Conservation (phyloP, 2,888 invertebrate species). For the Polydrusus cervinus region DNA sequence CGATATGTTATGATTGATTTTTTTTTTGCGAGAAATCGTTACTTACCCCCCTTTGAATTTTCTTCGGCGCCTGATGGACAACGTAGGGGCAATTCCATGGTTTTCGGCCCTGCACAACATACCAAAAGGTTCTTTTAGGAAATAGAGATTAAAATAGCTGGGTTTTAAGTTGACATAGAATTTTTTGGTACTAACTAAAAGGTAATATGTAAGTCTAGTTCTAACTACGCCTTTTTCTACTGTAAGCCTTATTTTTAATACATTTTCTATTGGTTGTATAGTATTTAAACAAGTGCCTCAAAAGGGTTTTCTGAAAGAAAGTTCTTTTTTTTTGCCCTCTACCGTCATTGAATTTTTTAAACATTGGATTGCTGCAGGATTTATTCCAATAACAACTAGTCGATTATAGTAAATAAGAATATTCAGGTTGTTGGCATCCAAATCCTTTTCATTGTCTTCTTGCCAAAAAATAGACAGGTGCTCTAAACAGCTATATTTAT, state of each 20-base stretch:
- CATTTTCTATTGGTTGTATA: too few species aligned
- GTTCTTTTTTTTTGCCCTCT: too few species aligned
- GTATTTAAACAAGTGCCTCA: too few species aligned
- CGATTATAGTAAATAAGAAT: not conserved
- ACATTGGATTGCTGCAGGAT: too few species aligned
- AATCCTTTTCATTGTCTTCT: not conserved
- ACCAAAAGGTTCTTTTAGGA: constrained; percentile 43
- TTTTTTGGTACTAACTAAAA: not conserved
- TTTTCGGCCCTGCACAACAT: constrained; percentile 77
- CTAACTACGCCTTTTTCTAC: not conserved
- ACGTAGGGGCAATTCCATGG: constrained; percentile 75
- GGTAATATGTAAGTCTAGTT: not conserved
- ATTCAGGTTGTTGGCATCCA: constrained; percentile 14
- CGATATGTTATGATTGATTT: constrained; percentile 26
- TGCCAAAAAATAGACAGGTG: constrained; percentile 4
- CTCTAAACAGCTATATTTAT: not conserved
- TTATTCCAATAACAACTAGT: too few species aligned
- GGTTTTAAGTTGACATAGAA: not conserved
- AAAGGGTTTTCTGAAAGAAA: too few species aligned
- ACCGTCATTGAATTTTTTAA: too few species aligned
- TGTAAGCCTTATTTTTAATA: too few species aligned
- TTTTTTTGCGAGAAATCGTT: constrained; percentile 37
- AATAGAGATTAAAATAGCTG: not conserved
- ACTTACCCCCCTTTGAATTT: constrained; percentile 71
- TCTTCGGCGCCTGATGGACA: constrained; percentile 73